Base-by-base conservation (phyloP, 2,888 invertebrate species). In the Campoplex capitator region DNA sequence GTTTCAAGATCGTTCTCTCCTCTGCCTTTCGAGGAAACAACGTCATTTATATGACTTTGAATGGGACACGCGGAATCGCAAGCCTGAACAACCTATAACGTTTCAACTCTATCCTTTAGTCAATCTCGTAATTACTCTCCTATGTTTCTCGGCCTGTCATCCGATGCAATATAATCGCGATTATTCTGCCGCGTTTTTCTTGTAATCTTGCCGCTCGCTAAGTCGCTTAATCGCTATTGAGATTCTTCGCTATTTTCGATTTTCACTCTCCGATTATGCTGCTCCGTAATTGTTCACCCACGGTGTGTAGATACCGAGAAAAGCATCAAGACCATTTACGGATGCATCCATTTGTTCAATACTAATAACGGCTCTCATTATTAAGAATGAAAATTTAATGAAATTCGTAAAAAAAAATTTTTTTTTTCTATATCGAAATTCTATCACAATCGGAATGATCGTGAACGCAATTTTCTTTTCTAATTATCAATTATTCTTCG, bases 101-200 rank as follows among this genome's bases (percentile, higher is more conserved):
- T 77, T 80, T 80, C 67, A 67, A 48, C 71, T 71, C 51, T 67
- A 51, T 74, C 75, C 70, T 58, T 71, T 48, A 70, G 48, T 51
- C 76, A 42, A 51, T 76, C 65, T 71, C 73, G 85, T 85, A 85
- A 81, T 85, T 85, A 85, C 71, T 80, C 85, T 73, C 65, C 58
- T 23, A 35, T 51, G 65, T 45, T 62, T 62, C 76, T 56, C 80
- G 35, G 75, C 18, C 58, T 71, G 78, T 76, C 48, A 38, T 78
- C 67, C 80, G 85, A 81, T 76, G 81, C 70, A 85, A 85, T 67
- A 85, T 81, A 85, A 85, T 85, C 85, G 85, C 85, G 85, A 85
- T 85, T 45, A 65, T 81, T 45, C 48, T 76, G 51, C 65, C 45
- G 56, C 70, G 16, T 71, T 71, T 85, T 85, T 79, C 77, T 65